Evolutionary conservation across 2,888 invertebrate species (phyloP).

Genomic region (Conops quadrifasciatus): DNA sequence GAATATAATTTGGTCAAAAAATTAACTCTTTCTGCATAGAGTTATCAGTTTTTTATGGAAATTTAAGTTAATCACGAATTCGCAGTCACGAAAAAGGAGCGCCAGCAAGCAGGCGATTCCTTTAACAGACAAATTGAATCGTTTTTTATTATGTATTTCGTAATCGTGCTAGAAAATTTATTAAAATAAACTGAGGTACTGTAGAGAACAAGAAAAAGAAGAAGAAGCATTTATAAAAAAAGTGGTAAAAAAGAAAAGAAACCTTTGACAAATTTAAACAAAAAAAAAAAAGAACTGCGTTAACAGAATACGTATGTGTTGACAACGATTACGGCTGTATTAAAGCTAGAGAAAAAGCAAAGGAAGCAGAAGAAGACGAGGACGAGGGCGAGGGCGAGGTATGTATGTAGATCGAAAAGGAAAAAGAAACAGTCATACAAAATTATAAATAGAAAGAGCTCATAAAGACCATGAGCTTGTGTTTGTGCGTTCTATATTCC

Average conservation of each 20-base stretch:
- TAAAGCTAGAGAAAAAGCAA: background rate
- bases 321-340: slow-evolving; percentile 17
- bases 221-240: too few species aligned
- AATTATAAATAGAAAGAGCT: background rate
- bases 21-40: too few species aligned
- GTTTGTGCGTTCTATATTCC: background rate
- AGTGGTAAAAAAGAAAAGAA: too few species aligned
- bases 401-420: too few species aligned
- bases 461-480: background rate
- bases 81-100: too few species aligned
- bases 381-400: background rate
- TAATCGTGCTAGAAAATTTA: slow-evolving; percentile 14
- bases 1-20: too few species aligned
- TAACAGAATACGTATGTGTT: slow-evolving; percentile 9
- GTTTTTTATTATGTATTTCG: slow-evolving; percentile 6
- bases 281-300: background rate
- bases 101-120: background rate
- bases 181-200: too few species aligned
- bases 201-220: too few species aligned
- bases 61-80: too few species aligned
- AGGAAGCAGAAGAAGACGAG: background rate
- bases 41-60: too few species aligned
- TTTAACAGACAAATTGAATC: background rate
- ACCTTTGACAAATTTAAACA: too few species aligned
- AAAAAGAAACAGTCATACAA: background rate